Conservation (phyloP, 2,888 invertebrate species). For the Dryocosmus kuriphilus region DNA sequence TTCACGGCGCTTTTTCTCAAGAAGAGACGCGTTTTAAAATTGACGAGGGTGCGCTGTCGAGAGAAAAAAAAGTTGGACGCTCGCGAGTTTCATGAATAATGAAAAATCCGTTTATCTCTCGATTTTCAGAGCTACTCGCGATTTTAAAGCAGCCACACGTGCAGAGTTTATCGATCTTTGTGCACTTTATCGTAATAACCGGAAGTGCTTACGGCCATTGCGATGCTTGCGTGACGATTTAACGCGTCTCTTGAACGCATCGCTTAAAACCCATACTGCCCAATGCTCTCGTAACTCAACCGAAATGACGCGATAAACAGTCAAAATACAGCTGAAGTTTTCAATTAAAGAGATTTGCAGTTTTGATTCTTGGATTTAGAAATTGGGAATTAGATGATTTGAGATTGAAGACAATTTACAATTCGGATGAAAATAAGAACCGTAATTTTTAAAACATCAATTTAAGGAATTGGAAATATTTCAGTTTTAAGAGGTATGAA, state of each 20-base stretch:
- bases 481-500: background rate
- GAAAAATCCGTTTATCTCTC: background rate
- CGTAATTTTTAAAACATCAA: background rate
- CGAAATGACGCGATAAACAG: constrained; percentile 39
- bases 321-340: constrained; percentile 31
- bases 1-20: background rate
- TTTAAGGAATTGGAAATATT: background rate
- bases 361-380: background rate
- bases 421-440: background rate
- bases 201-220: constrained; percentile 27
- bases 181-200: constrained; percentile 21
- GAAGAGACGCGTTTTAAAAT: constrained; percentile 1
- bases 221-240: constrained; percentile 12
- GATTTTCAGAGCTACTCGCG: background rate
- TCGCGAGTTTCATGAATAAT: constrained; percentile 15
- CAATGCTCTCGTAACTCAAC: constrained; percentile 59
- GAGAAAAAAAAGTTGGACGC: background rate
- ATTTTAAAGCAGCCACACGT: background rate
- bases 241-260: constrained; percentile 27
- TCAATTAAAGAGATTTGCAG: background rate
- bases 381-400: background rate
- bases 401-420: background rate
- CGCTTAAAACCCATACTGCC: constrained; percentile 57
- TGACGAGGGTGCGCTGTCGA: background rate
- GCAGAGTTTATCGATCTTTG: constrained; percentile 9